Base-by-base conservation (phyloP, 2,888 invertebrate species). In the Troides oblongomaculatus region DNA sequence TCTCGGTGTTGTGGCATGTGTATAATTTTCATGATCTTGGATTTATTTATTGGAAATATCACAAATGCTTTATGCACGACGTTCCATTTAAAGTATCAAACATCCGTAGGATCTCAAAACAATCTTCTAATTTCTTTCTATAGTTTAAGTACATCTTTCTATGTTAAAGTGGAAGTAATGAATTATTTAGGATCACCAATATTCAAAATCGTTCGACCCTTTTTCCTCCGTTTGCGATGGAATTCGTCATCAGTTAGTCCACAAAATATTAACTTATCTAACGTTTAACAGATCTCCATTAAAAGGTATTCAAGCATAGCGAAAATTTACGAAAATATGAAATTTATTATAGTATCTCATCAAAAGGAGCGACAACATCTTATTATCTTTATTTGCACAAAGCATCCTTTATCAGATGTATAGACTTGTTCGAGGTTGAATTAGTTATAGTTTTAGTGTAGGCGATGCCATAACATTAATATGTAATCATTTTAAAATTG, bases 1-100 rank as follows among this genome's bases (percentile, higher is more conserved):
- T 78, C 81, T 89, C 79, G 82, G 78, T 90, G 87, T 87, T 84
- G 84, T 87, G 77, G 90, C 90, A 90, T 90, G 90, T 70, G 73
- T 17, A 18, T 69, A 71, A 73, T 74, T 72, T 73, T 72, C 64
- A 68, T 66, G 64, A 73, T 75, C 69, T 74, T 68, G 64, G 67
- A 64, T 77, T 73, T 76, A 74, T 72, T 72, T 66, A 63, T 68
- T 74, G 71, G 71, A 77, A 74, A 66, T 75, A 74, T 74, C 70
- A 76, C 78, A 70, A 78, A 75, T 62, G 81, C 82, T 86, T 80
- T 78, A 7, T 86, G 86, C 86, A 86, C 82, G 86, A 78, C 69
- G 65, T 74, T 79, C 70, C 76, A 76, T 60, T 53, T 68, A 57
- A 72, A 63, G 69, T 70, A 69, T 59, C n/a, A 69, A 69, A 67